Base-by-base conservation (phyloP, 2,888 invertebrate genomes). In the Mesorhabditis sp. region DNA sequence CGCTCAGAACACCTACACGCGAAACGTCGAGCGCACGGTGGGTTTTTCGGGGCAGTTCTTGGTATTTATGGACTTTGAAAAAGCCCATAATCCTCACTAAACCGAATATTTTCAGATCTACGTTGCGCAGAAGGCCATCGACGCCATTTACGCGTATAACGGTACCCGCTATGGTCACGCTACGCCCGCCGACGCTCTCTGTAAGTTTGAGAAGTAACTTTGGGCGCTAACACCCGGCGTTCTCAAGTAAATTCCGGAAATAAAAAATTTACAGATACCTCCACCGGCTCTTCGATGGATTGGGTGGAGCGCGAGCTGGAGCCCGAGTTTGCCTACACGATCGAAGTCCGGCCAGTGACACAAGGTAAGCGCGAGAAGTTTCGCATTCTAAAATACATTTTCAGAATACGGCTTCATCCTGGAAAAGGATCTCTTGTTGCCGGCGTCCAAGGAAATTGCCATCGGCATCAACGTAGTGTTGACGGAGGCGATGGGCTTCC, bases 401-500 rank as follows among this genome's bases (percentile, higher is more conserved):
- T 50, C 58, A 50, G 58, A 50, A 50, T 50, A 50, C 58, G 58
- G 58, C n/a, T 50, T 50, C 58, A 50, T 50, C n/a, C 58, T 50
- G 10, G 58, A 50, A n/a, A 50, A 50, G n/a, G 7, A 10, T 13
- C n/a, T 50, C 10, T 50, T 50, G 58, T 13, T 50, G 10, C 58
- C 58, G 58, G 58, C 58, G 58, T 50, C 58, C 58, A n/a, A 50
- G 58, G 58, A 50, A n/a, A 50, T 50, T 50, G 7, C n/a, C 58
- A 50, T 50, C 58, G 58, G 58, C 7, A 50, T 50, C 58, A 50
- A 50, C 58, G 58, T 50, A 10, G 58, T 50, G 1, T n/a, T 50
- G n/a, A n/a, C 7, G 58, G 58, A 50, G n/a, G 7, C 58, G 58
- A 50, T 50, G 7, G 10, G 58, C n/a, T 50, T 50, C 58, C 58